phyloP scores from a whole-genome alignment of 2,113 vertebrate genomes.

The Vanacampus margaritifer region DNA sequence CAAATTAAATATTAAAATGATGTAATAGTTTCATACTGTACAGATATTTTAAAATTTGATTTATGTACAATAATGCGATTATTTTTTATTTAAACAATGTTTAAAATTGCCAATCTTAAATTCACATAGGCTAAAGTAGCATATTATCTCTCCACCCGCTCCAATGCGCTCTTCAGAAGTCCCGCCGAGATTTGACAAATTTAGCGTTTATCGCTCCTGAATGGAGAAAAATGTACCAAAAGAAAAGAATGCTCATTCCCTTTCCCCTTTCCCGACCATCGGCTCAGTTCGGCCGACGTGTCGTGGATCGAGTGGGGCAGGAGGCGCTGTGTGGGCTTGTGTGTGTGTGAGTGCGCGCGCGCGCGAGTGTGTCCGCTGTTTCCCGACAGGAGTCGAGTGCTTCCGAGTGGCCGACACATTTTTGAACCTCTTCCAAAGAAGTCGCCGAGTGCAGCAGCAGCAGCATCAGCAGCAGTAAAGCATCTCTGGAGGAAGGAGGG shows the following conservation, averaged over 20 bases:
- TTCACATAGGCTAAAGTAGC: too few relatives aligned
- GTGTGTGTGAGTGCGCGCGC: too few relatives aligned
- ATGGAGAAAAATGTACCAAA: neutral
- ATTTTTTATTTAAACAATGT: too few relatives aligned
- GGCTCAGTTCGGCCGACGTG: neutral
- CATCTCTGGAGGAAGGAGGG: conserved; percentile 51
- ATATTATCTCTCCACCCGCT: too few relatives aligned
- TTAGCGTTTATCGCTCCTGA: neutral
- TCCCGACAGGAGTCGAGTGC: conserved; percentile 64
- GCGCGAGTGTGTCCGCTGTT: conserved; percentile 38
- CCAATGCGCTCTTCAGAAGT: neutral
- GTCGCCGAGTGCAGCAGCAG: conserved; percentile 54
- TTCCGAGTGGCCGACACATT: conserved; percentile 65
- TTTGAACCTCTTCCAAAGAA: conserved; percentile 64
- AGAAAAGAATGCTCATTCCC: neutral
- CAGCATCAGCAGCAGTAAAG: neutral
- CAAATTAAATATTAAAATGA: too few relatives aligned
- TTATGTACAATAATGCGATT: too few relatives aligned
- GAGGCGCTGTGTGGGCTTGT: neutral
- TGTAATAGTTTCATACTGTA: too few relatives aligned
- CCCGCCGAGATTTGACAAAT: neutral
- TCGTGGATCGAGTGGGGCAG: too few relatives aligned
- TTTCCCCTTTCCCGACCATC: neutral
- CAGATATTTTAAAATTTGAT: too few relatives aligned
- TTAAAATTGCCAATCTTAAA: too few relatives aligned